Conservation (phyloP, 2,113 vertebrate species). For the Cyprinodon brontotheroides region DNA sequence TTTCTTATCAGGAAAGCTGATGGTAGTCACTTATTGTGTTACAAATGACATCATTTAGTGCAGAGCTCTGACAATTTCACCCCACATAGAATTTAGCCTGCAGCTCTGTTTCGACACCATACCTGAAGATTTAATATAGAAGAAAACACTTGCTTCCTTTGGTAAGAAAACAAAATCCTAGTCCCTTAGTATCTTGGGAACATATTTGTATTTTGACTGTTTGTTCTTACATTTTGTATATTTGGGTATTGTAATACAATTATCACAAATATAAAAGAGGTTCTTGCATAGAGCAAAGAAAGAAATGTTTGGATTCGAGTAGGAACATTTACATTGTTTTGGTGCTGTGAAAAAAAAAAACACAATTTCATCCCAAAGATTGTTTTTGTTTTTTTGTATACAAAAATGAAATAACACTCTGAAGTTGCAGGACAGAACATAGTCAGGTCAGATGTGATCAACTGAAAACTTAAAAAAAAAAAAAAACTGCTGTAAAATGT, state of each 20-base stretch:
- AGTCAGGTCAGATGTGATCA: conserved; percentile 1
- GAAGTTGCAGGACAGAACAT: neutral
- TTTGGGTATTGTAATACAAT: conserved; percentile 5
- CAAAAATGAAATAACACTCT: neutral
- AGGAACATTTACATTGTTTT: neutral
- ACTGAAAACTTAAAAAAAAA: neutral
- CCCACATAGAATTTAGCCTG: conserved; percentile 9
- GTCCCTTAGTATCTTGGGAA: conserved; percentile 15
- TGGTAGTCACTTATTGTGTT: neutral
- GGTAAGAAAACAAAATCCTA: neutral
- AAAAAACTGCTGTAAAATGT: neutral
- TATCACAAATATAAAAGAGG: neutral
- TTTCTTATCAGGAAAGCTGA: conserved; percentile 52
- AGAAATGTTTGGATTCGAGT: neutral
- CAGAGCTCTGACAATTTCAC: neutral
- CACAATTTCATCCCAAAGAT: neutral
- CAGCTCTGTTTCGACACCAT: conserved; percentile 14
- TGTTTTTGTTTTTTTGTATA: conserved; percentile 1
- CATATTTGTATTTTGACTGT: neutral
- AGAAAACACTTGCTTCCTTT: conserved; percentile 18
- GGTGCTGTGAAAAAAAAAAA: conserved; percentile 2
- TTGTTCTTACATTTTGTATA: conserved; percentile 5
- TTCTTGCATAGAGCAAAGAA: neutral
- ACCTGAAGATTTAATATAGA: conserved; percentile 28
- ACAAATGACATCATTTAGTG: neutral